Percentiles rank a stretch among this genome's conserved stretches.
Conservation (phyloP, 2,113 vertebrate species). For the Nycticryphes semicollaris region DNA sequence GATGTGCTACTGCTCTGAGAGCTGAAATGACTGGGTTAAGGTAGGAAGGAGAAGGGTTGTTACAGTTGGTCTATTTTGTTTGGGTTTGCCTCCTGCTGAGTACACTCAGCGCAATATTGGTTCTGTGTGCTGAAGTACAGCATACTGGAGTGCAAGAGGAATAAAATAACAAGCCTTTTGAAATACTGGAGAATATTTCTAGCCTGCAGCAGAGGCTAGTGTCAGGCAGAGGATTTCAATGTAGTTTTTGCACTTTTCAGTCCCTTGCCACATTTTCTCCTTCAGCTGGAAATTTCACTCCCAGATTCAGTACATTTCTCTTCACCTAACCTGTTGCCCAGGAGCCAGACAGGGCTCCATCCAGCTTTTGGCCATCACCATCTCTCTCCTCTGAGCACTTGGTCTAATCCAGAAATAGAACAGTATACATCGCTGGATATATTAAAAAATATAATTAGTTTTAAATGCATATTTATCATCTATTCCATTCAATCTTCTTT, state of each 20-base stretch:
- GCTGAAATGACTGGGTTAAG: neutral
- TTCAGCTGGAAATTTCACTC: neutral
- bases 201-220: neutral
- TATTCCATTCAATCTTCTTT: neutral
- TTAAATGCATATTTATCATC: neutral
- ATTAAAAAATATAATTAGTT: neutral
- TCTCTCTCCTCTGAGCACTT: neutral
- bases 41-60: neutral
- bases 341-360: neutral
- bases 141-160: neutral
- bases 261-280: neutral
- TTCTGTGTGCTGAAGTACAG: neutral
- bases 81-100: neutral
- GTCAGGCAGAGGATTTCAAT: neutral
- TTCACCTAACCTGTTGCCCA: fast-evolving
- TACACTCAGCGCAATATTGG: neutral
- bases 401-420: neutral
- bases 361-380: neutral
- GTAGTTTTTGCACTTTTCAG: neutral
- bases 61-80: neutral
- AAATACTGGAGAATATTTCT: neutral
- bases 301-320: neutral
- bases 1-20: neutral
- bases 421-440: neutral
- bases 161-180: neutral